Conservation (phyloP, 2,797 vertebrate species). For the Tolypeutes matacus region DNA sequence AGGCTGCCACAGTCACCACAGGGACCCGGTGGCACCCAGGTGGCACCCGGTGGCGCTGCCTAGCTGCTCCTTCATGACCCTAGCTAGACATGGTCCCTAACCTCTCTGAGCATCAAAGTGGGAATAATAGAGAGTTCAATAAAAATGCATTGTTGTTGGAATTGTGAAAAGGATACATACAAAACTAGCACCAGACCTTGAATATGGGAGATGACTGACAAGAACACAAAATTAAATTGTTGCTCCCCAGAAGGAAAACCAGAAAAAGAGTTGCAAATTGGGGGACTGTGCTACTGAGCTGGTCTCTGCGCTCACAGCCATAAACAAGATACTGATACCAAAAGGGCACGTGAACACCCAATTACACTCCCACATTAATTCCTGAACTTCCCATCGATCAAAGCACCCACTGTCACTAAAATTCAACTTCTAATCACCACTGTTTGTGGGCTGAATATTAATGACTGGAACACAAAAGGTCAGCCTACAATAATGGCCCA, state of each 20-base stretch:
- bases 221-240: no score
- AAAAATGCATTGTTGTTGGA: background rate
- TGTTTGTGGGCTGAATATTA: background rate
- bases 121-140: background rate
- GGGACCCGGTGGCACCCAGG: rapidly evolving
- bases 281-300: background rate
- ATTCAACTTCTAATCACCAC: background rate
- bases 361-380: background rate
- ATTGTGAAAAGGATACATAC: background rate
- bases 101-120: background rate
- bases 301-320: background rate
- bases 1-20: rapidly evolving
- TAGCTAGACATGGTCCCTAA: background rate
- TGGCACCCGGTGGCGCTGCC: rapidly evolving
- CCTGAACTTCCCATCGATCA: background rate
- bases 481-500: rapidly evolving
- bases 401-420: background rate
- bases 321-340: background rate
- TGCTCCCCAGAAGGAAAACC: background rate
- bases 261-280: background rate
- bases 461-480: background rate
- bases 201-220: background rate
- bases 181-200: background rate
- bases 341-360: background rate
- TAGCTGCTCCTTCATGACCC: background rate